These are phyloP conservation scores for Sebastes hopkinsi DNA, from an alignment of 2,797 vertebrate species.

Conservation along the genomic window DNA sequence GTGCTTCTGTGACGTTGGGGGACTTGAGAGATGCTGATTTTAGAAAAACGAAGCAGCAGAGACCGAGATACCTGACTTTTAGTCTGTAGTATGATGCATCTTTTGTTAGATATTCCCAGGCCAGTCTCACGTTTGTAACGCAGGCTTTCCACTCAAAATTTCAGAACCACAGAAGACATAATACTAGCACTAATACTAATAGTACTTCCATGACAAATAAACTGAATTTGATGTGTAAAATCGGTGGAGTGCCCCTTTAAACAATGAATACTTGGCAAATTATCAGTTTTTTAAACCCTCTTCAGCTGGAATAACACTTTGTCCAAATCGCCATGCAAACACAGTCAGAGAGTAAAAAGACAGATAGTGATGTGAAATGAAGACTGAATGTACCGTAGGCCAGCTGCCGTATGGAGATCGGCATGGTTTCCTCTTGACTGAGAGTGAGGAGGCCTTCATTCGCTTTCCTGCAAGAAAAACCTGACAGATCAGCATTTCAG, in stretches of 20 bases:
- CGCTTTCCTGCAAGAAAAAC: conserved; percentile 81
- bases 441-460: conserved; percentile 86
- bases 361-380: background rate
- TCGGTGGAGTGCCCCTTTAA: background rate
- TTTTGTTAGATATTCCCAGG: too few species aligned
- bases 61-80: background rate
- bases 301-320: too few species aligned
- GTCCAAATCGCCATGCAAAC: too few species aligned
- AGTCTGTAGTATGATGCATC: too few species aligned
- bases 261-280: background rate
- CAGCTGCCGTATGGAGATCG: conserved; percentile 85
- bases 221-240: background rate
- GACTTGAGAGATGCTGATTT: too few species aligned
- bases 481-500: background rate
- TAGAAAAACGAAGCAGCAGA: too few species aligned
- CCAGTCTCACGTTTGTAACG: too few species aligned
- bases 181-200: background rate
- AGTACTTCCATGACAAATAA: background rate
- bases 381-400: conserved; percentile 79
- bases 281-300: background rate
- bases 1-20: too few species aligned
- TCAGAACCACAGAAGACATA: background rate
- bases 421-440: conserved; percentile 86
- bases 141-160: background rate
- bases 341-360: too few species aligned